Evolutionary conservation across 1,140 invertebrate species (phyloP).

Genomic region (Lamellibrachia luymesi): DNA sequence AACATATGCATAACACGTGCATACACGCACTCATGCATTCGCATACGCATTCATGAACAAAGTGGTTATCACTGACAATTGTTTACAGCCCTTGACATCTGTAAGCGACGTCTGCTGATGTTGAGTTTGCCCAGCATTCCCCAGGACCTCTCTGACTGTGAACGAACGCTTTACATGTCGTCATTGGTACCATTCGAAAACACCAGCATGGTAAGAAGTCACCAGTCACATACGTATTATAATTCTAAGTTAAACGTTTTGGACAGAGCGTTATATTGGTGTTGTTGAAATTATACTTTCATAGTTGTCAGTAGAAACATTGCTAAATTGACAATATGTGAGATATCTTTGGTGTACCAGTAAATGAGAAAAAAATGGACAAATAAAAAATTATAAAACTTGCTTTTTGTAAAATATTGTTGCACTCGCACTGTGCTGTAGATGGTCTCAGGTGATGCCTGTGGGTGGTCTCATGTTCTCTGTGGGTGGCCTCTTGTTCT

Average conservation of each 20-base stretch:
- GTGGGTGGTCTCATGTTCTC: neutral
- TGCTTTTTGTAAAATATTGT: no score
- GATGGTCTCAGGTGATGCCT: neutral
- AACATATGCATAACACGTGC: neutral
- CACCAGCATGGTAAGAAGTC: constrained; percentile 52
- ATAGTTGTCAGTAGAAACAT: neutral
- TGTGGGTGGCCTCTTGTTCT: neutral
- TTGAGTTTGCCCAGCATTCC: constrained; percentile 66
- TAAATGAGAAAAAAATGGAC: no score
- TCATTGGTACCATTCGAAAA: constrained; percentile 70
- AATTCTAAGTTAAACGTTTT: no score
- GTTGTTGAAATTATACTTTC: neutral
- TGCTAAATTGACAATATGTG: neutral
- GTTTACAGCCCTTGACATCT: neutral
- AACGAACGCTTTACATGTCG: constrained; percentile 67
- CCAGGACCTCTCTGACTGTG: constrained; percentile 60
- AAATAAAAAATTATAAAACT: no score
- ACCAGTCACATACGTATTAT: neutral
- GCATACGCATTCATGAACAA: neutral
- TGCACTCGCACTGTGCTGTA: neutral
- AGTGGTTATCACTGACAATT: neutral
- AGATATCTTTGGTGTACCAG: no score
- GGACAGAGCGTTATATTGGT: neutral
- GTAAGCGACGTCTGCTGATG: constrained; percentile 62
- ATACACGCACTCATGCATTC: neutral